phyloP scores from a whole-genome alignment of 2,888 invertebrate species.

The Mesoligia furuncula region DNA sequence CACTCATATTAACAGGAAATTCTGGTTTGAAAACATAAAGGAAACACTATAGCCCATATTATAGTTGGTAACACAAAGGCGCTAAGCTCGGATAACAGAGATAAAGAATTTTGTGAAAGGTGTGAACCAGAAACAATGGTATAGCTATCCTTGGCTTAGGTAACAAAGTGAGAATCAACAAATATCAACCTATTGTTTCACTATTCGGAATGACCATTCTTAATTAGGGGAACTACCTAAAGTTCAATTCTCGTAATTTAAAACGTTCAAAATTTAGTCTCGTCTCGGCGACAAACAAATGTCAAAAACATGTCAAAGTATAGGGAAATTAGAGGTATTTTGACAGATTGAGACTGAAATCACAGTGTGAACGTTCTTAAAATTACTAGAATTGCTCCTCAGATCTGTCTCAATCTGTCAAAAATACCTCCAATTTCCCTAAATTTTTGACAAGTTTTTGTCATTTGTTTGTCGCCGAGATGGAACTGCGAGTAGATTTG shows the following conservation, averaged over 20 bases:
- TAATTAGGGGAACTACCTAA: slow-evolving; percentile 9
- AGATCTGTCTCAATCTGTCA: neutral
- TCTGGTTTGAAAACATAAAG: slow-evolving; percentile 63
- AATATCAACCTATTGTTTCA: slow-evolving; percentile 47
- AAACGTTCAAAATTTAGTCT: too few species aligned
- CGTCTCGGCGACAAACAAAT: too few species aligned
- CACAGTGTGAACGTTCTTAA: too few species aligned
- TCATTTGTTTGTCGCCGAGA: too few species aligned
- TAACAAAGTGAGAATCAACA: slow-evolving; percentile 49
- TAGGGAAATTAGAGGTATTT: too few species aligned
- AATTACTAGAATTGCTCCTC: too few species aligned
- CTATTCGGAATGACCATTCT: slow-evolving; percentile 6
- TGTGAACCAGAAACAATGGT: slow-evolving; percentile 57
- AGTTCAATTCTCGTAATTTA: neutral
- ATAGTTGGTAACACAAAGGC: slow-evolving; percentile 56
- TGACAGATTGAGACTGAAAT: too few species aligned
- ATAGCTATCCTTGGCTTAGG: slow-evolving; percentile 45
- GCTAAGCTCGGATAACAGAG: slow-evolving; percentile 47
- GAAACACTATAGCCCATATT: slow-evolving; percentile 59
- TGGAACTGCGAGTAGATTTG: neutral
- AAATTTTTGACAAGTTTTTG: too few species aligned
- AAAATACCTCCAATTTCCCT: neutral
- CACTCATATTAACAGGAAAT: slow-evolving; percentile 62
- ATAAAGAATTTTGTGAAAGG: slow-evolving; percentile 65
- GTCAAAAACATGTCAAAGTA: too few species aligned